Conservation (phyloP, 2,797 vertebrate species). For the Poeciliopsis turneri region DNA sequence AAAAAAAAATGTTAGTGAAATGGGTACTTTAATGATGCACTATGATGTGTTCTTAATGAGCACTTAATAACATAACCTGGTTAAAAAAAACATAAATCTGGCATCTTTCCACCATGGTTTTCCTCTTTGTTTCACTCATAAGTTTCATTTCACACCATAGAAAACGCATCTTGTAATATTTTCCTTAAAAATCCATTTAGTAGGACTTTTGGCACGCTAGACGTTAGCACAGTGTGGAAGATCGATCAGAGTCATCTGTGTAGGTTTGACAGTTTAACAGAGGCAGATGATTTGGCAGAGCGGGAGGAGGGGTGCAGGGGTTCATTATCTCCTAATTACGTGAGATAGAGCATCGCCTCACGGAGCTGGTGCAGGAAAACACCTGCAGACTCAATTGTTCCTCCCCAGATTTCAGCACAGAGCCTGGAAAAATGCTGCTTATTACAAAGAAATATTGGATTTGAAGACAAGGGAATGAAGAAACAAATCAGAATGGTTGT, state of each 20-base stretch:
- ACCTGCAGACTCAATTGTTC: constrained; percentile 65
- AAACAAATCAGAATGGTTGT: constrained; percentile 23
- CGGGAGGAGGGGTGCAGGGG: constrained; percentile 29
- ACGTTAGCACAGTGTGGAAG: constrained; percentile 35
- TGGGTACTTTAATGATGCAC: neutral
- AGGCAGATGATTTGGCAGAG: constrained; percentile 62
- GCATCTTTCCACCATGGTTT: constrained; percentile 4
- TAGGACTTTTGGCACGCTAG: constrained; percentile 56
- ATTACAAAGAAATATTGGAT: constrained; percentile 44
- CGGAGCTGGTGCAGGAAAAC: constrained; percentile 59
- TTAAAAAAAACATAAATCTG: too few species aligned
- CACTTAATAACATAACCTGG: neutral
- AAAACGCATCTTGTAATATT: constrained; percentile 33
- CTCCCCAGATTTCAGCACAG: constrained; percentile 42
- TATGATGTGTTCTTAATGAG: neutral
- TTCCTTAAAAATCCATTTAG: constrained; percentile 21
- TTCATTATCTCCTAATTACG: constrained; percentile 78
- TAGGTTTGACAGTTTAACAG: constrained; percentile 67
- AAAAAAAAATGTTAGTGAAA: neutral
- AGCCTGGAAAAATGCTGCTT: constrained; percentile 55
- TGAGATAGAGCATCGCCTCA: constrained; percentile 61
- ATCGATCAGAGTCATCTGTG: constrained; percentile 60
- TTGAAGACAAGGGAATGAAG: constrained; percentile 31
- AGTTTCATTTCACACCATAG: constrained; percentile 30
- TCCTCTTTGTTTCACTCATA: constrained; percentile 22